phyloP scores from a whole-genome alignment of 2,888 invertebrate genomes.

The Tetranychus piercei region DNA sequence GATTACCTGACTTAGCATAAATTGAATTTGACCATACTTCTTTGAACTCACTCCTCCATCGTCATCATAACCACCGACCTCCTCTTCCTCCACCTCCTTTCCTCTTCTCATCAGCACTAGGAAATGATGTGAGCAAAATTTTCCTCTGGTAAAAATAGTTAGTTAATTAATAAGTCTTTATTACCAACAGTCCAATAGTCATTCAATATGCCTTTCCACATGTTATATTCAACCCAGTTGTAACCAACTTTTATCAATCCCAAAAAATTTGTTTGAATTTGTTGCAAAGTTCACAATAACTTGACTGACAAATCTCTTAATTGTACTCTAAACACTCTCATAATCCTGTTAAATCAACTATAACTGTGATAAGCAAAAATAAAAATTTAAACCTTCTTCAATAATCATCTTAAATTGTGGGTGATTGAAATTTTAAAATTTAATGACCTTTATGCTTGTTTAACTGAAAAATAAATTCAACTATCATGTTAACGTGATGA shows the following conservation, averaged over 20 bases:
- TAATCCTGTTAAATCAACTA: too few species aligned
- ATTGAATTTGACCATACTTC: neutral
- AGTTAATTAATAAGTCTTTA: neutral
- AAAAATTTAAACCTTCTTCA: neutral
- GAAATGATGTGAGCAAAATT: neutral
- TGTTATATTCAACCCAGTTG: too few species aligned
- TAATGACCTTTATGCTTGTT: neutral
- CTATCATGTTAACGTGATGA: neutral
- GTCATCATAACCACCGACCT: too few species aligned
- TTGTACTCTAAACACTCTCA: too few species aligned
- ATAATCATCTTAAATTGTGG: neutral
- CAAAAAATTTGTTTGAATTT: too few species aligned
- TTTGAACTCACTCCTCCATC: neutral
- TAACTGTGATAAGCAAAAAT: neutral
- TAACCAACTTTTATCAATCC: too few species aligned
- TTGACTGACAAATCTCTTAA: too few species aligned
- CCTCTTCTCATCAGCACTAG: neutral
- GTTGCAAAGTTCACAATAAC: too few species aligned
- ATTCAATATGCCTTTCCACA: too few species aligned
- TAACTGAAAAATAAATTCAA: neutral
- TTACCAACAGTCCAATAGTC: too few species aligned
- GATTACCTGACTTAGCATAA: neutral
- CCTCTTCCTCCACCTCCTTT: neutral
- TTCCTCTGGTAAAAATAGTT: neutral
- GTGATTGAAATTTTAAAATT: neutral